These are phyloP conservation scores for Glandiceps talaboti DNA, from an alignment of 53 echinoderm and acorn worm genomes.

Conservation along the genomic window DNA sequence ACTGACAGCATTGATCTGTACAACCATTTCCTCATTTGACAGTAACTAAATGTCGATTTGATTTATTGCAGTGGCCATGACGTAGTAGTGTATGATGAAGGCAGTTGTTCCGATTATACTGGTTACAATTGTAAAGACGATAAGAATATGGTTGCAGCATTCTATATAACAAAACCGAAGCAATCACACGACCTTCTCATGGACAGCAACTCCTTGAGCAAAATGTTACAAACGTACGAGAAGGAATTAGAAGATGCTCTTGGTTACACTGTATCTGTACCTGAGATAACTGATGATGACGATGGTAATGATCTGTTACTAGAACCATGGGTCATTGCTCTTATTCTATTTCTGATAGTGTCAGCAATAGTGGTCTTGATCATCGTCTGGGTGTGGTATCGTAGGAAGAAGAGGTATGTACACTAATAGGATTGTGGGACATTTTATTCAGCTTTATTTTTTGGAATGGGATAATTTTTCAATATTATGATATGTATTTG, in stretches of 20 bases:
- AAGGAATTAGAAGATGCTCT: background rate
- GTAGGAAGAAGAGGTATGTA: background rate
- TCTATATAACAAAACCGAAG: background rate
- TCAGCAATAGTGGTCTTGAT: background rate
- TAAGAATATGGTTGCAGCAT: background rate
- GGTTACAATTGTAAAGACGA: background rate
- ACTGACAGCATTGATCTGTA: too few relatives aligned
- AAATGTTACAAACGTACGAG: background rate
- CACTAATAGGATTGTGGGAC: too few relatives aligned
- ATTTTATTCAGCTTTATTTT: too few relatives aligned
- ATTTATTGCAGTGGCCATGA: background rate
- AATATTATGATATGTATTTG: too few relatives aligned
- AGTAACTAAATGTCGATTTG: background rate
- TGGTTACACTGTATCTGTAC: background rate
- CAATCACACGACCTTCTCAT: background rate
- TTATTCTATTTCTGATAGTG: too few relatives aligned
- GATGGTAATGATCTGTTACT: background rate
- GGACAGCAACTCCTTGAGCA: background rate
- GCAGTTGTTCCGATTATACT: background rate
- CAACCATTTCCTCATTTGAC: background rate
- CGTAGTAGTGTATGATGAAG: background rate
- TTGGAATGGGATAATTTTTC: too few relatives aligned
- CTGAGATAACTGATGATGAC: background rate
- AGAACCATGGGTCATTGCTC: background rate
- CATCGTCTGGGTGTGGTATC: background rate